Percentiles rank a stretch among this genome's conserved stretches.
Conservation (phyloP, 2,797 vertebrate genomes). For the Notamacropus eugenii region DNA sequence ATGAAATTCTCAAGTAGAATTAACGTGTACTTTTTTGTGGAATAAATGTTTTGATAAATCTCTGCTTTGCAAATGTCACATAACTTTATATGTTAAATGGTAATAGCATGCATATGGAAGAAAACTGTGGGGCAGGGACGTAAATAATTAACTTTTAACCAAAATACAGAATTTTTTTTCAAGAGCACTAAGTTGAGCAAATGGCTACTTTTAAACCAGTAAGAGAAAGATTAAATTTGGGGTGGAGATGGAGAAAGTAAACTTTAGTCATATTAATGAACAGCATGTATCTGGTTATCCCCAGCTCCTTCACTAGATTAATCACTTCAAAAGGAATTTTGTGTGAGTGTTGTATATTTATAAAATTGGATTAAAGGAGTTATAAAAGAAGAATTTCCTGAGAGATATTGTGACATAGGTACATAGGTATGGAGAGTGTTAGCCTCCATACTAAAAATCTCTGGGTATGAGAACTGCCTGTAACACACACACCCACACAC, state of each 20-base stretch:
- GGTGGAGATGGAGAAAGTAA: neutral
- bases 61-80: constrained; percentile 10
- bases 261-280: neutral
- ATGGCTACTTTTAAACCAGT: neutral
- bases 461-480: neutral
- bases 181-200: neutral
- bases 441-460: neutral
- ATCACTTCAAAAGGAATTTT: neutral
- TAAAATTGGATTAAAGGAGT: neutral
- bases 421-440: neutral
- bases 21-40: neutral
- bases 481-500: no score
- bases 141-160: neutral
- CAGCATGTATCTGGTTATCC: neutral
- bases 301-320: neutral
- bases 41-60: neutral
- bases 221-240: neutral
- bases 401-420: neutral
- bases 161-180: neutral
- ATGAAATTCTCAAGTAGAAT: constrained; percentile 10
- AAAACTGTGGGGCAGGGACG: neutral
- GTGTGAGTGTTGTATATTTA: neutral
- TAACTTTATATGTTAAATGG: neutral
- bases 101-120: neutral
- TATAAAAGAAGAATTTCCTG: neutral